Percentiles rank a stretch among this genome's conserved stretches.
Evolutionary conservation across 2,797 vertebrate genomes (phyloP).

Genomic region (Halcyon leucocephala): DNA sequence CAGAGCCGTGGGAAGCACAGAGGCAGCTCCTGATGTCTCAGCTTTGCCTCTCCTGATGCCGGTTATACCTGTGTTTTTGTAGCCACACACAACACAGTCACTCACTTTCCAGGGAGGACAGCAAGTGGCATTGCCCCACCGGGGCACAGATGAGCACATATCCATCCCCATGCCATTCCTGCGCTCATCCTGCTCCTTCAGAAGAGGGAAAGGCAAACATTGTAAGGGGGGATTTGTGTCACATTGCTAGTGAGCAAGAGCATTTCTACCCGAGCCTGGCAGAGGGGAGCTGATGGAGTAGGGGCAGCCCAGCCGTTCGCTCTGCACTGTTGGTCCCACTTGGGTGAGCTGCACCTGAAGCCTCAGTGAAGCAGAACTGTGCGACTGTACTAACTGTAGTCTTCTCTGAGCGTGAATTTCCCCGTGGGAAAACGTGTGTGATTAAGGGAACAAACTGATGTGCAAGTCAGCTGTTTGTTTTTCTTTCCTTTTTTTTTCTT

Average conservation of each 20-base stretch:
- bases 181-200: background rate
- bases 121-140: background rate
- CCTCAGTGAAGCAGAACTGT: background rate
- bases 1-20: rapidly evolving
- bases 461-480: rapidly evolving
- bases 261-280: background rate
- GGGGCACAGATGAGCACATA: background rate
- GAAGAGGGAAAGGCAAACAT: background rate
- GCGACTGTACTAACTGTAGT: background rate
- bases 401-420: background rate
- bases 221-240: background rate
- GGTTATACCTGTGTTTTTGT: background rate
- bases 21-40: background rate
- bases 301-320: background rate
- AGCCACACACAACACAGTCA: rapidly evolving
- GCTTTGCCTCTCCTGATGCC: background rate
- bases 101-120: background rate
- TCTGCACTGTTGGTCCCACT: background rate
- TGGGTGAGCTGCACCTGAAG: background rate
- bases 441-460: background rate
- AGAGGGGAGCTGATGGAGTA: background rate
- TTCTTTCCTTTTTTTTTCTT: background rate
- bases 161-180: background rate
- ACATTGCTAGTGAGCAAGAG: background rate
- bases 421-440: background rate